Evolutionary conservation across 2,888 invertebrate genomes (phyloP).

Genomic region (Sthenelais limicola): DNA sequence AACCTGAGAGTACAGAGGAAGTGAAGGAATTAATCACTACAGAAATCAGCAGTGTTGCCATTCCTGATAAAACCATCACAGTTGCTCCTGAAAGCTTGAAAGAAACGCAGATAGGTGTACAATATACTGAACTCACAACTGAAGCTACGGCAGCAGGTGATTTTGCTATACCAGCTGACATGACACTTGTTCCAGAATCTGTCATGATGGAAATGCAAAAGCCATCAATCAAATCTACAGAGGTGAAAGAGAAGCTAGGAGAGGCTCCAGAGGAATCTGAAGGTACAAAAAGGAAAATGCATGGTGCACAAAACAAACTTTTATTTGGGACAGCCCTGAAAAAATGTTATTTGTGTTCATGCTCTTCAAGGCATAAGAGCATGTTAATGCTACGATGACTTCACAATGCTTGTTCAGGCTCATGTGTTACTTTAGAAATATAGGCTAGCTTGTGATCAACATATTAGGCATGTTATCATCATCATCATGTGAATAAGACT

Average conservation of each 20-base stretch:
- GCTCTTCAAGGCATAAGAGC: too few species aligned
- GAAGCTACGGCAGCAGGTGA: conserved; percentile 31
- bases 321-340: too few species aligned
- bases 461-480: too few species aligned
- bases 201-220: conserved; percentile 19
- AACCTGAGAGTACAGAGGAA: conserved; percentile 20
- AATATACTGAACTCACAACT: conserved; percentile 25
- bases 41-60: background rate
- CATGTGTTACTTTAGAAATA: too few species aligned
- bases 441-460: too few species aligned
- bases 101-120: conserved; percentile 30
- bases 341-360: too few species aligned
- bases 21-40: conserved; percentile 3
- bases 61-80: background rate
- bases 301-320: background rate
- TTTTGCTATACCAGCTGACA: conserved; percentile 36
- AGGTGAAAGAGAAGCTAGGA: conserved; percentile 18
- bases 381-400: too few species aligned
- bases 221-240: conserved; percentile 6
- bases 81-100: conserved; percentile 8
- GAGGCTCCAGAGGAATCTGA: conserved; percentile 36
- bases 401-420: too few species aligned
- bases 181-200: conserved; percentile 19
- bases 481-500: too few species aligned
- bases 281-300: conserved; percentile 8